Percentiles rank a stretch among this genome's conserved stretches.
phyloP scores from a whole-genome alignment of 1,140 invertebrate species.

The Maniola jurtina region DNA sequence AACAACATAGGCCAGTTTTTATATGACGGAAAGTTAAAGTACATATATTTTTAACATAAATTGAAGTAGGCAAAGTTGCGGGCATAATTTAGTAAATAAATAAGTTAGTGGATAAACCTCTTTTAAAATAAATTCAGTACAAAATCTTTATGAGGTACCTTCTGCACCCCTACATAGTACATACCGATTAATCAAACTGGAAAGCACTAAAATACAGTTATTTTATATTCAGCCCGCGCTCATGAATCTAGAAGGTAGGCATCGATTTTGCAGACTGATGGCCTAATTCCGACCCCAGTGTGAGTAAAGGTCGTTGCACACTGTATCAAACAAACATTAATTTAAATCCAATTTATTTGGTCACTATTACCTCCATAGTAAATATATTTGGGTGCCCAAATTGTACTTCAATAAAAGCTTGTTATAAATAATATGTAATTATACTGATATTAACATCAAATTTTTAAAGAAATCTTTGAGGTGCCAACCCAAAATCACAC shows the following conservation, averaged over 20 bases:
- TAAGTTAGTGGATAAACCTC: neutral
- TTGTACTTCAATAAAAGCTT: no score
- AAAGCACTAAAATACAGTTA: conserved; percentile 24
- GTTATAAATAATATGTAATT: no score
- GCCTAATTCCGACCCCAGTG: conserved; percentile 50
- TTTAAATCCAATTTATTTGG: neutral
- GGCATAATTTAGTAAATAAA: no score
- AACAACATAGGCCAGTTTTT: no score
- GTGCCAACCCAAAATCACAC: no score
- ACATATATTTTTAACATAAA: no score
- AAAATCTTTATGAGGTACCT: neutral
- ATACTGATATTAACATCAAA: no score
- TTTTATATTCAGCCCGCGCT: conserved; percentile 37
- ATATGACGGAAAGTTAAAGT: no score
- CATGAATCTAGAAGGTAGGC: conserved; percentile 38
- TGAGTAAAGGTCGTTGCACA: conserved; percentile 29
- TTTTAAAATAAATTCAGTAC: neutral
- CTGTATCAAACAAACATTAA: neutral
- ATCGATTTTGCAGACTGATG: conserved; percentile 45
- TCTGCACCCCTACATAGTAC: neutral
- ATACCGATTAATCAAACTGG: neutral
- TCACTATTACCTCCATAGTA: no score
- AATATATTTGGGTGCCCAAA: no score
- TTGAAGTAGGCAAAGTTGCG: no score
- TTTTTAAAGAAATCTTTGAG: no score